Evolutionary conservation across 2,888 invertebrate species (phyloP), one percentile per base, ranked within the genome.

Genomic region (Lycaena phlaeas): DNA sequence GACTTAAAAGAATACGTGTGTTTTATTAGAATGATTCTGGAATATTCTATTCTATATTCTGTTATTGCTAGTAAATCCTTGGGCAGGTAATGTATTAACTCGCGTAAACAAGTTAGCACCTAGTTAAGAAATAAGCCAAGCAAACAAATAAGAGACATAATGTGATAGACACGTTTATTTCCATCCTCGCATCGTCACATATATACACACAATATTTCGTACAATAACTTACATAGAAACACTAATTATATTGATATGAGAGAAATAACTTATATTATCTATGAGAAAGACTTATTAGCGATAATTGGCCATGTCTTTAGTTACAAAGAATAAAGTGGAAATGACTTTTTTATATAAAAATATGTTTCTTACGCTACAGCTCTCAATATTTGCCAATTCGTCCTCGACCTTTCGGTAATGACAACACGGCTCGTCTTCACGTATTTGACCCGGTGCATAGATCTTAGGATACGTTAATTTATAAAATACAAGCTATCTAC

Each of bases 151-250:
- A 57, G 61, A 73, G 68, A 73, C 62, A 69, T 43, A 41, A 65
- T 76, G 64, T 62, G 67, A 68, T 69, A 76, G 72, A 72, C 76
- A 77, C 71, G 69, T 81, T 81, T 84, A 81, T 79, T 78, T 67
- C 61, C 67, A 56, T 38, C 31, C 65, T 52, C 42, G 44, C 46
- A 46, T 42, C 29, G 31, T 46, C 43, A 63, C 73, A 67, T 52
- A 48, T 73, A 61, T 62, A 67, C 68, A 53, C 60, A 55, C 68
- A 64, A 64, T 59, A 65, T 64, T 55, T 49, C 46, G 51, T 48
- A 51, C 59, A 29, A 17, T 44, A 44, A 28, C 40, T 34, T 34
- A 34, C 18, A 22, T 14, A 34, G 3, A 22, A 5, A 18, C 22
- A 41, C 38, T 45, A 45, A 15, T 38, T 44, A 42, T 42, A 40